Evolutionary conservation across 1,140 invertebrate species (phyloP).

Genomic region (Lanistes nyassanus): DNA sequence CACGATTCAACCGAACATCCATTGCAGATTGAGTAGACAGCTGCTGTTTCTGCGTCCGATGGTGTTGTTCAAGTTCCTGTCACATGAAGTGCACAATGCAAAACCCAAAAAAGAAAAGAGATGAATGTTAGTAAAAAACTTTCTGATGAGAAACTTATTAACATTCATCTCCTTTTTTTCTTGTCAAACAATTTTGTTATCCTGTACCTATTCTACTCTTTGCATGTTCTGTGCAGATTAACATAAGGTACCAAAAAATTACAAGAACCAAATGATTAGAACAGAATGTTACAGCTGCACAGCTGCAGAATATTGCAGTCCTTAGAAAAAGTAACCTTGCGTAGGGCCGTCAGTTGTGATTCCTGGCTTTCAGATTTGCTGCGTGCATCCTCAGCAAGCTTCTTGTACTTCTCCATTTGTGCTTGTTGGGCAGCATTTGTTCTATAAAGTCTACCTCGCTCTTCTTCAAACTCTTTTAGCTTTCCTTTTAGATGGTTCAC

Average conservation of each 20-base stretch:
- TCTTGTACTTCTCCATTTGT: slow-evolving; percentile 65
- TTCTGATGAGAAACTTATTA: too few species aligned
- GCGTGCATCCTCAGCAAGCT: slow-evolving; percentile 59
- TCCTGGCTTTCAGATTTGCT: slow-evolving; percentile 59
- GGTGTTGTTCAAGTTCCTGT: slow-evolving; percentile 65
- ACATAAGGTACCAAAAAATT: too few species aligned
- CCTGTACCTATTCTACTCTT: too few species aligned
- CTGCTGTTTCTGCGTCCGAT: slow-evolving; percentile 63
- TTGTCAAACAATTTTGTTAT: too few species aligned
- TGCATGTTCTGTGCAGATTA: too few species aligned
- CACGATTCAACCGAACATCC: slow-evolving; percentile 65
- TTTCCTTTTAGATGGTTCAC: slow-evolving; percentile 33
- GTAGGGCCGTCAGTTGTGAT: slow-evolving; percentile 50
- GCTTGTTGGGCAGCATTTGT: slow-evolving; percentile 55
- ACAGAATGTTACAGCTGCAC: background rate
- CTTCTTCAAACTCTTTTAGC: slow-evolving; percentile 63
- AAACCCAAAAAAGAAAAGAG: background rate
- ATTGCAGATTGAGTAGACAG: slow-evolving; percentile 59
- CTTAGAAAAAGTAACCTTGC: slow-evolving; percentile 54
- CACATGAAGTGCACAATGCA: background rate
- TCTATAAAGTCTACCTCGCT: slow-evolving; percentile 50
- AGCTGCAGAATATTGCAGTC: background rate
- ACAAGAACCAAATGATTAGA: background rate
- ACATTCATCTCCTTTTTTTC: too few species aligned
- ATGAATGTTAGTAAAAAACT: background rate